These are phyloP conservation scores for Escarpia spicata DNA, from an alignment of 2,888 invertebrate genomes.

Conservation along the genomic window DNA sequence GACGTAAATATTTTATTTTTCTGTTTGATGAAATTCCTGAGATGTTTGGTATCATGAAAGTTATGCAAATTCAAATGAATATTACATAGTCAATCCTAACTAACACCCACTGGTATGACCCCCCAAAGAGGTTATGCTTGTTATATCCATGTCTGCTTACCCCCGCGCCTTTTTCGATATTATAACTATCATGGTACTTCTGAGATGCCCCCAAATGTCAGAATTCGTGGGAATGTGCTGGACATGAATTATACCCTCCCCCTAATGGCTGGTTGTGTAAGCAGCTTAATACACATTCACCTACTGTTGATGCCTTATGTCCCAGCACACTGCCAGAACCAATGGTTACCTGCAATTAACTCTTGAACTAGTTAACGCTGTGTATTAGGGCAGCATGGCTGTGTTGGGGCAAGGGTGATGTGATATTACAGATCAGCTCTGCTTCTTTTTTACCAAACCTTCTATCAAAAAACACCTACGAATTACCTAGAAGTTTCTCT, in stretches of 20 bases:
- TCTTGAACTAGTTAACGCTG: neutral
- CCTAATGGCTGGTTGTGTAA: neutral
- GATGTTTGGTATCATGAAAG: neutral
- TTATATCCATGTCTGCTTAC: neutral
- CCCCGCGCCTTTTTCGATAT: neutral
- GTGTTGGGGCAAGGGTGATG: neutral
- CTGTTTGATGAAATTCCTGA: neutral
- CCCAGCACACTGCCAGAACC: neutral
- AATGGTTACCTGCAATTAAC: neutral
- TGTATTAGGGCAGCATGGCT: neutral
- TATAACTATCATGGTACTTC: neutral
- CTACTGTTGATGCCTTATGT: neutral
- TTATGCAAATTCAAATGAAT: no score
- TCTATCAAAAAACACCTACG: no score
- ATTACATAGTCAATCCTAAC: neutral
- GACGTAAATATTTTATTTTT: neutral
- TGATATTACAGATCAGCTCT: neutral
- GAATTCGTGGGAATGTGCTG: neutral
- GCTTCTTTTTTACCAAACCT: neutral
- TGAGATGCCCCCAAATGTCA: constrained; percentile 1
- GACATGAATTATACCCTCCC: neutral
- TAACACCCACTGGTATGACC: neutral
- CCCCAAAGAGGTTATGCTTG: neutral
- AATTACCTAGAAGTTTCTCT: no score
- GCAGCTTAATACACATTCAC: neutral